Percentiles rank a stretch among this genome's conserved stretches.
These are phyloP conservation scores for Australoheros scitulus DNA, from an alignment of 2,113 vertebrate species.

Conservation along the genomic window DNA sequence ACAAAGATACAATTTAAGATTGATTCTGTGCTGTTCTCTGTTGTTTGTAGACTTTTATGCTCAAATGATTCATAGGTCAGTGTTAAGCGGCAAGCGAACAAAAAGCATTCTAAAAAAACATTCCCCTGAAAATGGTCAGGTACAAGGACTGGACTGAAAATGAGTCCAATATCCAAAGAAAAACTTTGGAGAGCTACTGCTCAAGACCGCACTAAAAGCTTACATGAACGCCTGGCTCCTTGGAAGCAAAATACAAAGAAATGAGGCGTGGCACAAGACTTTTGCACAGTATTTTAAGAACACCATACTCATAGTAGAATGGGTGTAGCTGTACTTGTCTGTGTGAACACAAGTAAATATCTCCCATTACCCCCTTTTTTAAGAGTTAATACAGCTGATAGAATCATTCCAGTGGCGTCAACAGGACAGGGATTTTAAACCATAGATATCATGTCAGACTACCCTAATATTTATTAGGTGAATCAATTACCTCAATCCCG, in stretches of 20 bases:
- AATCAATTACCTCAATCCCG: slow-evolving; percentile 15
- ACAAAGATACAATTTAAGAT: not conserved
- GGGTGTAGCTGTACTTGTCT: not conserved
- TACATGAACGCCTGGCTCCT: not conserved
- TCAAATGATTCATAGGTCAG: not conserved
- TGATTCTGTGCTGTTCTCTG: not conserved
- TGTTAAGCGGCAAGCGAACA: not conserved
- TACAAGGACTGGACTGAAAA: not conserved
- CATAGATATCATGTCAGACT: not conserved
- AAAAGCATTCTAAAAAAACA: not conserved
- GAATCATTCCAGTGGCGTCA: not conserved
- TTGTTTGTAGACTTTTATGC: not conserved
- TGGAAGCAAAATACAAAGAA: not conserved
- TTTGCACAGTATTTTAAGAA: not conserved
- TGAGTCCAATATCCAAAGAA: not conserved
- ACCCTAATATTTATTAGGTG: not conserved
- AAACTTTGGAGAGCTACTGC: not conserved
- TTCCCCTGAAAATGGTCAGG: not conserved
- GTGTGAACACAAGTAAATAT: not conserved
- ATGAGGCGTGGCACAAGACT: not conserved
- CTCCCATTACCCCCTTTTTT: not conserved
- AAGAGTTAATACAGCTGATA: not conserved
- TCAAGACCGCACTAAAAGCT: not conserved
- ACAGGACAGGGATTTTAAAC: not conserved
- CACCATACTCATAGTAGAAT: not conserved